A percentile compares a stretch with the other conserved stretches of the same genome.
These are phyloP conservation scores for Littorina saxatilis DNA, from an alignment of 1,140 invertebrate genomes.

Conservation along the genomic window DNA sequence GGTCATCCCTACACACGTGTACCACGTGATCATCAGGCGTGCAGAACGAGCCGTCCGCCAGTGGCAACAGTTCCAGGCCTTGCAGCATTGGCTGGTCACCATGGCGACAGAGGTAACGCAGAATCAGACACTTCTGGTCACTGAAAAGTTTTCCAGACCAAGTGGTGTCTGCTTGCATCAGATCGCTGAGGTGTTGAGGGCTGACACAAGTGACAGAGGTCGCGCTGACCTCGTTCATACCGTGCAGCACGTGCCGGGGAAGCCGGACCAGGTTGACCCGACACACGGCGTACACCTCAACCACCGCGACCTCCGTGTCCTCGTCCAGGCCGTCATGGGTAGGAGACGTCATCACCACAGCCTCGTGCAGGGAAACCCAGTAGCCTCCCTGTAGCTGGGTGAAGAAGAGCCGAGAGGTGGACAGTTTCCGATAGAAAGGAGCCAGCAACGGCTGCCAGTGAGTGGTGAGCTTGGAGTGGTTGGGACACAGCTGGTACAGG, in stretches of 20 bases:
- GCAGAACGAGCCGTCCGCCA: slow-evolving; percentile 19
- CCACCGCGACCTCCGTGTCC: not conserved
- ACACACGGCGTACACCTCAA: not conserved
- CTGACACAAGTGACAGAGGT: too few species aligned
- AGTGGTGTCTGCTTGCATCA: not conserved
- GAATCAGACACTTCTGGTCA: not conserved
- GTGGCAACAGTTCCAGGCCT: slow-evolving; percentile 14
- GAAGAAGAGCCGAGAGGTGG: not conserved
- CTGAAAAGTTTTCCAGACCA: not conserved
- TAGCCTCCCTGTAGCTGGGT: not conserved
- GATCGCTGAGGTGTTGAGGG: slow-evolving; percentile 4
- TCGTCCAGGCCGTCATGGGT: not conserved
- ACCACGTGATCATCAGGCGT: not conserved
- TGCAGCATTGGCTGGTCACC: not conserved
- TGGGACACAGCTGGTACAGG: not conserved
- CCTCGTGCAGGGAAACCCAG: not conserved
- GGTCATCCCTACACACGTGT: not conserved
- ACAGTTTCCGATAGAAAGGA: not conserved
- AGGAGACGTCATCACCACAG: not conserved
- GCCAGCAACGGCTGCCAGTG: slow-evolving; percentile 2
- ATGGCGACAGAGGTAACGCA: slow-evolving; percentile 11
- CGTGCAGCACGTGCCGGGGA: not conserved
- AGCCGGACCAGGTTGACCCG: slow-evolving; percentile 1
- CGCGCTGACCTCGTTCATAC: not conserved
- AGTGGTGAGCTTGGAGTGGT: not conserved